Evolutionary conservation across 2,113 vertebrate genomes (phyloP), one percentile per base, ranked within the genome.

Genomic region (Edolisoma coerulescens): DNA sequence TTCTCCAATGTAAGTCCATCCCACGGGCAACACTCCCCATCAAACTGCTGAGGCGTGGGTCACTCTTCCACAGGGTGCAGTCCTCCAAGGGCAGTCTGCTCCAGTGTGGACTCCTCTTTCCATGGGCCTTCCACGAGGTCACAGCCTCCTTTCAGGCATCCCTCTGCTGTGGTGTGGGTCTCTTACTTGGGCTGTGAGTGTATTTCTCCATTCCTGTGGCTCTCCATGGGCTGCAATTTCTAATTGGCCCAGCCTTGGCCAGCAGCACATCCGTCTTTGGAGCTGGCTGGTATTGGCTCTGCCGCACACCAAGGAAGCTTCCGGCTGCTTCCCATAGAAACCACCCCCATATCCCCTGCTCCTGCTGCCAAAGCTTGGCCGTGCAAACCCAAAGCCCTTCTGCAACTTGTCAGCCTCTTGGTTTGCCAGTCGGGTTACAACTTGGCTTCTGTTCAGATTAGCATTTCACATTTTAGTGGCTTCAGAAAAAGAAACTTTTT

Each of bases 401-500:
- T 59, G 20, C 70, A 80, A 70, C 26, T 24, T 76, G 26, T 8
- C 57, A 85, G 5, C 18, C 57, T 44, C 41, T 67, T 50, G 60
- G 3, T 45, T 79, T 79, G 23, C 42, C 37, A 16, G 10, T 50
- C 47, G 45, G 23, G 10, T 73, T 54, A 27, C 35, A 59, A 27
- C 10, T 22, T 19, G 10, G 13, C 11, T 81, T 81, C 47, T 73
- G 11, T 73, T 88, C 53, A 35, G 18, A 57, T 41, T 60, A 78
- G 28, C 7, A 86, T 15, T 45, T 89, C 22, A 61, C 15, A 8
- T 76, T 71, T 52, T 85, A 53, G 32, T 20, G n/a, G n/a, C 13
- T 73, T 77, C 79, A 73, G 68, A 39, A 77, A 53, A 87, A 92
- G 13, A 79, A 92, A 61, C 21, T 47, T 95, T 96, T 95, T 85